Evolutionary conservation across 2,113 vertebrate species (phyloP), one percentile per base, ranked within the genome.

Genomic region (Coptodon rendalli): DNA sequence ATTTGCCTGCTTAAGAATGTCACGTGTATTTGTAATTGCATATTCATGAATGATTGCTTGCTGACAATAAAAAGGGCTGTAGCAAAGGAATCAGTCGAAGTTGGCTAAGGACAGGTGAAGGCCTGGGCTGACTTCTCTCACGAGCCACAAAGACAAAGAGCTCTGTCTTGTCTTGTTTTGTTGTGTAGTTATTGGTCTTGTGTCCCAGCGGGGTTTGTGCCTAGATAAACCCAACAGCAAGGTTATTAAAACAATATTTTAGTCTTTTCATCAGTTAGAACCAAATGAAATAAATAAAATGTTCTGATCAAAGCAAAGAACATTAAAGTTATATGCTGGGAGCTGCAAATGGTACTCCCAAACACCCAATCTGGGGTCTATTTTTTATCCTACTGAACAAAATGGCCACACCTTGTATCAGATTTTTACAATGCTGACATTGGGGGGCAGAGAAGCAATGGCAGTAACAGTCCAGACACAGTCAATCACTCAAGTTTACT

Each of bases 111-210:
- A n/a, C 3, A 53, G 50, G 2, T 53, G 50, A 53, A 53, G 50
- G 50, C 9, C 5, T 12, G n/a, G 53, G 2, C 3, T 54, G 53
- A 54, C 53, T 6, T 54, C 53, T 3, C 53, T 0, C 1, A 1
- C 0, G n/a, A 54, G 53, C 10, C n/a, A 24, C 10, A 54, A 53
- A 52, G 50, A 52, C 50, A 54, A 54, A 54, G 53, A 54, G n/a
- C 53, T 54, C 50, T 53, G 3, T 7, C n/a, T 22, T 22, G n/a
- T 24, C n/a, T 7, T 54, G n/a, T 54, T 54, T 54, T 54, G 53
- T 54, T 22, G 5, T 22, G 22, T 22, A 22, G 22, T 22, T 22
- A 22, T 22, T 22, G 22, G 22, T 22, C 22, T 22, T 22, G 9
- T 56, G 22, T 24, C 24, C 22, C 11, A 56, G 22, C 3, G 11